Conservation (phyloP, 2,113 vertebrate species). For the Carlito syrichta region DNA sequence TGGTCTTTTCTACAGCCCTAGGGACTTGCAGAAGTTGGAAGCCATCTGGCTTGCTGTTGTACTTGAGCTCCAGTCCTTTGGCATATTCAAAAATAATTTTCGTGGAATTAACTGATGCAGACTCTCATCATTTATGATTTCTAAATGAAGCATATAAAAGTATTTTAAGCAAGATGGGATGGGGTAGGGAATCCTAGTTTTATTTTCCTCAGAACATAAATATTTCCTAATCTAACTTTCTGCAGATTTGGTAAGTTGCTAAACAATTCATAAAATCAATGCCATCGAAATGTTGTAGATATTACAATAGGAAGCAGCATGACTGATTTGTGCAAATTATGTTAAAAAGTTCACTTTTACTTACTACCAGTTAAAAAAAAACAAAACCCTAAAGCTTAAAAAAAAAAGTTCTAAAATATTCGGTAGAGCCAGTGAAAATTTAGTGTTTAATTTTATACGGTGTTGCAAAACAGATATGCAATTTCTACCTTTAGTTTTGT, state of each 20-base stretch:
- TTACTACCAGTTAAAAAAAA: background rate
- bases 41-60: background rate
- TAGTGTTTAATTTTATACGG: background rate
- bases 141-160: background rate
- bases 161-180: background rate
- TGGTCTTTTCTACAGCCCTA: background rate
- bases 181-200: background rate
- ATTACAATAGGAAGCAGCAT: background rate
- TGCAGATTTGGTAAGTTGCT: background rate
- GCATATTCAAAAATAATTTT: background rate
- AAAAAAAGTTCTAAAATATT: background rate
- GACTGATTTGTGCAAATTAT: background rate
- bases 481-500: constrained; percentile 89
- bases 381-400: background rate
- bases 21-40: background rate
- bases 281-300: background rate
- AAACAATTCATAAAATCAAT: background rate
- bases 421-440: background rate
- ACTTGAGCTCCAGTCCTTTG: background rate
- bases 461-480: background rate
- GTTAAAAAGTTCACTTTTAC: background rate
- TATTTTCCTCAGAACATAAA: constrained; percentile 5
- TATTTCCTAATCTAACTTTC: constrained; percentile 22
- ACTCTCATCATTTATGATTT: background rate
- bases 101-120: background rate